phyloP scores from a whole-genome alignment of 92 coral and sea anemone species.

The Epizoanthus fatuus region DNA sequence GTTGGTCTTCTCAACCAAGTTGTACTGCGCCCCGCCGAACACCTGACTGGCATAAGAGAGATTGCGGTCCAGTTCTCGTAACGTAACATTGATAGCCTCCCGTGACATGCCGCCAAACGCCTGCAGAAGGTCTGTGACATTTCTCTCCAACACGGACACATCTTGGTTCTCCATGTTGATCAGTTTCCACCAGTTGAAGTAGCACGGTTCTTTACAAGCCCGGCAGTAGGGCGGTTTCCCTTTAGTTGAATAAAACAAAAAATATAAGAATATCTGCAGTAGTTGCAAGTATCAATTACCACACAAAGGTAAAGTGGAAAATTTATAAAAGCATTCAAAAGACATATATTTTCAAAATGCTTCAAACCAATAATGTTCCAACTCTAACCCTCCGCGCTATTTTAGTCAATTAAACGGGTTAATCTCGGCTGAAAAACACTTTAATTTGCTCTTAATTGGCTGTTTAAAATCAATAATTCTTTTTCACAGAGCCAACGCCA shows the following conservation, averaged over 20 bases:
- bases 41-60: slow-evolving; percentile 75
- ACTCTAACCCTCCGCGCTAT: too few species aligned
- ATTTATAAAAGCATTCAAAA: too few species aligned
- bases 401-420: too few species aligned
- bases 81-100: slow-evolving; percentile 80
- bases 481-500: too few species aligned
- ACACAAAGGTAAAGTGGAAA: too few species aligned
- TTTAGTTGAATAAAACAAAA: slow-evolving; percentile 6
- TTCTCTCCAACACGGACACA: slow-evolving; percentile 66
- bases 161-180: slow-evolving; percentile 73
- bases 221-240: slow-evolving; percentile 81
- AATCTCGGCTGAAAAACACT: too few species aligned
- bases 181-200: slow-evolving; percentile 84
- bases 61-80: slow-evolving; percentile 75
- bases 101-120: slow-evolving; percentile 91
- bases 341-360: too few species aligned
- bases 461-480: too few species aligned
- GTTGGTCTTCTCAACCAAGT: slow-evolving; percentile 69
- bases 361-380: too few species aligned
- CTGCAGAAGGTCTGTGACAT: slow-evolving; percentile 78
- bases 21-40: slow-evolving; percentile 82
- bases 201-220: slow-evolving; percentile 89
- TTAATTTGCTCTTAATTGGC: too few species aligned
- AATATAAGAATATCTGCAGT: not conserved
- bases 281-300: not conserved